phyloP scores from a whole-genome alignment of 2,797 vertebrate species.

The Muscicapa comitata region DNA sequence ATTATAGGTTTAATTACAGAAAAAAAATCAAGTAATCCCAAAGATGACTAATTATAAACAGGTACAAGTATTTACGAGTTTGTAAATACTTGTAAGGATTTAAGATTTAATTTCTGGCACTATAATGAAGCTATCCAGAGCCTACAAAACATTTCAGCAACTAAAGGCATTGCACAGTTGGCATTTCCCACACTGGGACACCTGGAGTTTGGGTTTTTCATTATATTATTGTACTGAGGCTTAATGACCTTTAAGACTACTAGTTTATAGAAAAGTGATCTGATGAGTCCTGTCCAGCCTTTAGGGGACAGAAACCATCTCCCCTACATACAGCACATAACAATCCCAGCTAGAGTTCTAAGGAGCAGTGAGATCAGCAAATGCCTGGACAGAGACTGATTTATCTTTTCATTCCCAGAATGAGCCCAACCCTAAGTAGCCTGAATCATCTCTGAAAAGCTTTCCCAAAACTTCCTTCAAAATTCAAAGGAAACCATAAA shows the following conservation, averaged over 20 bases:
- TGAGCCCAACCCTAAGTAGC: neutral
- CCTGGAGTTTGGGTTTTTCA: neutral
- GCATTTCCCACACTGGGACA: neutral
- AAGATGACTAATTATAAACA: neutral
- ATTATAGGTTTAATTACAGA: neutral
- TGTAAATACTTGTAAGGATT: neutral
- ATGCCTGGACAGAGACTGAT: neutral
- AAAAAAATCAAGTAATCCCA: neutral
- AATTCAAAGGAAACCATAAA: neutral
- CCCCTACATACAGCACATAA: fast-evolving
- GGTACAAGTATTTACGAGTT: too few species aligned
- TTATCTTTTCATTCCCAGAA: neutral
- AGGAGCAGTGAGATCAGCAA: neutral
- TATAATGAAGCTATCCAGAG: neutral
- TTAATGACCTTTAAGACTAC: neutral
- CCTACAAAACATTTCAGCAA: neutral
- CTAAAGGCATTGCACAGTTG: neutral
- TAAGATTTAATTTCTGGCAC: neutral
- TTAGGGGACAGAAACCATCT: neutral
- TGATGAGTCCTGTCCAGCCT: neutral
- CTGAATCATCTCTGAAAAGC: neutral
- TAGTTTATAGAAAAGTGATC: neutral
- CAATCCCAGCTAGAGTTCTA: neutral
- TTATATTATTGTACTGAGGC: neutral
- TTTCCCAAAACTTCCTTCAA: neutral